These are phyloP conservation scores for Allacma fusca DNA, from an alignment of 2,888 invertebrate genomes.

Conservation along the genomic window DNA sequence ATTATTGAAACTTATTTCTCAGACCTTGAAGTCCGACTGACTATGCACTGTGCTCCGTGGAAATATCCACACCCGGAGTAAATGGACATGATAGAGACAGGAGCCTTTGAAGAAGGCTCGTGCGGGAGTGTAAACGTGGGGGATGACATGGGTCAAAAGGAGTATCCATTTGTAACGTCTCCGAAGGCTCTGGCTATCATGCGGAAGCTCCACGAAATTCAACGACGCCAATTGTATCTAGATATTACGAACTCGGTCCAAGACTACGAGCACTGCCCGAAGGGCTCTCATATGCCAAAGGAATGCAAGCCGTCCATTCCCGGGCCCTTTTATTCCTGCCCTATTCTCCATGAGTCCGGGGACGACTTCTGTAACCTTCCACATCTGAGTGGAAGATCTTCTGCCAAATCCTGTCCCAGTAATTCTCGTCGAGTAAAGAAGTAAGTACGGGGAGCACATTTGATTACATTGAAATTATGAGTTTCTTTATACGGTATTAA, in stretches of 20 bases:
- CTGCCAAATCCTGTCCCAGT: neutral
- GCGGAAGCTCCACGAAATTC: slow-evolving; percentile 9
- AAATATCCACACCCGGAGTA: no score
- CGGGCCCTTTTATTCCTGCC: slow-evolving; percentile 32
- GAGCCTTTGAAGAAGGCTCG: no score
- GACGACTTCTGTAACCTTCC: slow-evolving; percentile 34
- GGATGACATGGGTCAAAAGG: slow-evolving; percentile 33
- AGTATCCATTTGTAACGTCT: slow-evolving; percentile 32
- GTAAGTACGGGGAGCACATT: no score
- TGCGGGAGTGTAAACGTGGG: slow-evolving; percentile 30
- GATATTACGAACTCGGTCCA: slow-evolving; percentile 20
- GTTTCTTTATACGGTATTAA: no score
- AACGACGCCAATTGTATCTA: slow-evolving; percentile 2
- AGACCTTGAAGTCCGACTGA: no score
- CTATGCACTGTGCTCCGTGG: no score
- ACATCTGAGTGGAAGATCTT: neutral
- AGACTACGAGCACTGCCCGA: slow-evolving; percentile 28
- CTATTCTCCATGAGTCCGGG: slow-evolving; percentile 29
- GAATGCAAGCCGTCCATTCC: slow-evolving; percentile 18
- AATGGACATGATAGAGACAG: no score
- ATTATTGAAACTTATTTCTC: no score
- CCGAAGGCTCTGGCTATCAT: slow-evolving; percentile 13
- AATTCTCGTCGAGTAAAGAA: neutral
- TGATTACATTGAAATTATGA: no score
- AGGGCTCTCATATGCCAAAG: slow-evolving; percentile 27